These are phyloP conservation scores for Apodemia mormo DNA, from an alignment of 2,888 invertebrate species.

Conservation along the genomic window DNA sequence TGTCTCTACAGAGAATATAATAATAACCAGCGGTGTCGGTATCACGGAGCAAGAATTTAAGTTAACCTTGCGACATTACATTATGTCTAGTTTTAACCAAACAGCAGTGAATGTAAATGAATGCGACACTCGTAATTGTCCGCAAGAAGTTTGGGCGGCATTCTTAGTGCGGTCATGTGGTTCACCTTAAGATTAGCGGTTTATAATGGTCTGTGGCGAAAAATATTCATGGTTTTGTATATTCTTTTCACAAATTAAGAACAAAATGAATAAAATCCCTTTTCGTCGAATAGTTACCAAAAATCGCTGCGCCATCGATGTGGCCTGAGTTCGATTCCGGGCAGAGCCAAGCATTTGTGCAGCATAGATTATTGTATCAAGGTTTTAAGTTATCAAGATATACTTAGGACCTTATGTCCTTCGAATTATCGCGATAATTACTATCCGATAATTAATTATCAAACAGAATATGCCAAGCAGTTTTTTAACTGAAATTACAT, in stretches of 20 bases:
- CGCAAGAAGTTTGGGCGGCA: slow-evolving; percentile 8
- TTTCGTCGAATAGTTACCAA: too few species aligned
- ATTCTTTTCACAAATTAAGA: not conserved
- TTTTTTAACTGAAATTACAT: too few species aligned
- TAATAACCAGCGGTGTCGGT: not conserved
- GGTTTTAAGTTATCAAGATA: too few species aligned
- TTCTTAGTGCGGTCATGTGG: slow-evolving; percentile 2
- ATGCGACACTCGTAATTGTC: not conserved
- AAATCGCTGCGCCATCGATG: too few species aligned
- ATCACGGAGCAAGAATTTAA: not conserved
- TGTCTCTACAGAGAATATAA: not conserved
- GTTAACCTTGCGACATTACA: not conserved
- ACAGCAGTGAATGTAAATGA: not conserved
- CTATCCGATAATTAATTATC: too few species aligned
- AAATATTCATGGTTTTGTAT: not conserved
- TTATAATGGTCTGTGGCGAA: not conserved
- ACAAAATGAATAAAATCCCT: too few species aligned
- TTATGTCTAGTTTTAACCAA: not conserved
- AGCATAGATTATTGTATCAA: too few species aligned
- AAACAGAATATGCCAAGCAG: too few species aligned
- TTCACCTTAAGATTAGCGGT: not conserved
- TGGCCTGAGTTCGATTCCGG: too few species aligned
- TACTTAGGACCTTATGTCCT: too few species aligned
- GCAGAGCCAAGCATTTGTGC: too few species aligned
- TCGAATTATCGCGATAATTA: too few species aligned